Evolutionary conservation across 2,888 invertebrate species (phyloP).

Genomic region (Parnassius orleans): DNA sequence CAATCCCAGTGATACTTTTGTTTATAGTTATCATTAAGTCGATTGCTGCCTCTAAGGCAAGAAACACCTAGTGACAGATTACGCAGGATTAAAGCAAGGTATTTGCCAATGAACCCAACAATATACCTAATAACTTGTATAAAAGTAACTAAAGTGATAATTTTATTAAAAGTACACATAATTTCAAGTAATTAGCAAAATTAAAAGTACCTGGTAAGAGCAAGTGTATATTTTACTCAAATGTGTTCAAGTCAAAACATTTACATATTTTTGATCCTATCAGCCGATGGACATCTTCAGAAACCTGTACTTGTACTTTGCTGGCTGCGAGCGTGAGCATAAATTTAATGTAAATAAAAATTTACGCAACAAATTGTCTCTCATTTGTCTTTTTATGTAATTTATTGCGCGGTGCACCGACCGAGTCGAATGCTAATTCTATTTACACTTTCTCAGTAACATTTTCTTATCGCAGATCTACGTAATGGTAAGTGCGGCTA

Average conservation of each 20-base stretch:
- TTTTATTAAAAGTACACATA: not conserved
- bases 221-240: constrained; percentile 9
- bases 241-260: constrained; percentile 28
- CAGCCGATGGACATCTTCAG: constrained; percentile 33
- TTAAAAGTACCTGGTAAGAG: constrained; percentile 7
- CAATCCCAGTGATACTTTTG: constrained; percentile 63
- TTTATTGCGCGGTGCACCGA: constrained; percentile 29
- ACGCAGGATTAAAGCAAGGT: no score
- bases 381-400: constrained; percentile 30
- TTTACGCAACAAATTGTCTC: constrained; percentile 31
- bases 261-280: constrained; percentile 42
- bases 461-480: constrained; percentile 65
- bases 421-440: constrained; percentile 30
- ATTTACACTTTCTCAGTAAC: constrained; percentile 42
- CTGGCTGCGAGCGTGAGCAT: constrained; percentile 27
- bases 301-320: constrained; percentile 34
- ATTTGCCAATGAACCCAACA: no score
- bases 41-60: constrained; percentile 44
- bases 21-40: constrained; percentile 60
- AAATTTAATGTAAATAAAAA: constrained; percentile 31
- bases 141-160: no score
- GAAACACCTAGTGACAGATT: not conserved
- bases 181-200: constrained; percentile 6
- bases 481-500: constrained; percentile 67
- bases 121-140: no score